A percentile compares a stretch with the other conserved stretches of the same genome.
These are phyloP conservation scores for Otus sunia DNA, from an alignment of 2,113 vertebrate species.

Conservation along the genomic window DNA sequence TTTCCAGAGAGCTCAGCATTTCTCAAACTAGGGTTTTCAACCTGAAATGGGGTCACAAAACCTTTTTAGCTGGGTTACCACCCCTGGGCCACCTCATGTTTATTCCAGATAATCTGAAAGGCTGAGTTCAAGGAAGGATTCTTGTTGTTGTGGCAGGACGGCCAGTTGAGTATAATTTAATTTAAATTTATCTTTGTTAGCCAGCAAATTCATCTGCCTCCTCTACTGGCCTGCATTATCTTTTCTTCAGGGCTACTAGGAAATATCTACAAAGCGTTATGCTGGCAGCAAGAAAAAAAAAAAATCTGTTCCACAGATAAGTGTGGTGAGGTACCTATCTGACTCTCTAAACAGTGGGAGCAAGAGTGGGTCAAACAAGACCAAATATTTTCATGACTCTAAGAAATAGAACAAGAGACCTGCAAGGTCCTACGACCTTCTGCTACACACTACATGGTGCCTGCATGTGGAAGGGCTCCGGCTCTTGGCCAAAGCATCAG, in stretches of 20 bases:
- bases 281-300: not conserved
- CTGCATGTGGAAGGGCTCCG: rapidly evolving
- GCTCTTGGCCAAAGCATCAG: not conserved
- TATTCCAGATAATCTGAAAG: not conserved
- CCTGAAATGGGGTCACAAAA: slow-evolving; percentile 5
- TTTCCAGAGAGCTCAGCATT: slow-evolving; percentile 19
- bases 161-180: not conserved
- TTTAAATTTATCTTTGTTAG: slow-evolving; percentile 15
- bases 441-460: rapidly evolving
- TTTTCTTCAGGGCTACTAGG: not conserved
- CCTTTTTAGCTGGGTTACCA: not conserved
- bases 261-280: not conserved
- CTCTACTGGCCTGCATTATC: not conserved
- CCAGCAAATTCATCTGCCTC: not conserved
- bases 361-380: not conserved
- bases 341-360: not conserved
- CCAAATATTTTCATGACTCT: not conserved
- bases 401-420: not conserved
- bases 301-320: not conserved
- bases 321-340: not conserved
- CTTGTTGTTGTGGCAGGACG: not conserved
- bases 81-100: not conserved
- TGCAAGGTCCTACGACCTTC: not conserved
- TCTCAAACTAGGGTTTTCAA: not conserved
- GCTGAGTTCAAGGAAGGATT: not conserved